Base-by-base conservation (phyloP, 2,888 invertebrate species). In the Loripinus fragilis region DNA sequence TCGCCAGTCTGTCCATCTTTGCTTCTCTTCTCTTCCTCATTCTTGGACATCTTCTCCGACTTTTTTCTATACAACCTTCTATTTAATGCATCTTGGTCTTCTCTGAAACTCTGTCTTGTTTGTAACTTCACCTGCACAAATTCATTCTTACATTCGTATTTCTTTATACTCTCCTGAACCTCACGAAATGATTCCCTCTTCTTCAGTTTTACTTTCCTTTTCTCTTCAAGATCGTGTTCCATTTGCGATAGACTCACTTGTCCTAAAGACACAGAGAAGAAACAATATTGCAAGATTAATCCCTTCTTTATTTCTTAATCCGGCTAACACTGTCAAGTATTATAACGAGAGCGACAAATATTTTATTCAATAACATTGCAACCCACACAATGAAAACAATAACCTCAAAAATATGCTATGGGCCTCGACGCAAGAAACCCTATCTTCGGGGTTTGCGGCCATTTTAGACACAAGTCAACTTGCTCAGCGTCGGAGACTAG, bases 91-190 rank as follows among this genome's bases (percentile, higher is more conserved):
- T 66, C 73, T 45, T 84, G 79, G 52, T 84, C 84, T 45, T 81
- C 80, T 52, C 81, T 72, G 52, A 84, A 84, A 17, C 81, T 81
- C 30, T 81, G 55, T 20, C 84, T 45, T 17, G 81, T 81, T 71
- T 78, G 76, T 69, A 80, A 66, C 55, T 84, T 84, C 42, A 76
- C 81, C 69, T 81, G 78, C 33, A 66, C 64, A 64, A 84, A 84
- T 35, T 80, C 81, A 41, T 78, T 78, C 67, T 83, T 83, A 41
- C 65, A 23, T 69, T 83, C 83, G 70, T 80, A 83, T 42, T 77
- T 78, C 15, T 83, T 41, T 42, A 83, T 83, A 70, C 78, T 78
- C 38, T 80, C 80, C 41, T 77, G 50, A 28, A 83, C 55, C 35
- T 67, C 74, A 33, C 60, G 60, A 20, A 60, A 33, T 30, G 60